These are phyloP conservation scores for Chionoecetes opilio DNA, from an alignment of 1,140 invertebrate species.

Conservation along the genomic window DNA sequence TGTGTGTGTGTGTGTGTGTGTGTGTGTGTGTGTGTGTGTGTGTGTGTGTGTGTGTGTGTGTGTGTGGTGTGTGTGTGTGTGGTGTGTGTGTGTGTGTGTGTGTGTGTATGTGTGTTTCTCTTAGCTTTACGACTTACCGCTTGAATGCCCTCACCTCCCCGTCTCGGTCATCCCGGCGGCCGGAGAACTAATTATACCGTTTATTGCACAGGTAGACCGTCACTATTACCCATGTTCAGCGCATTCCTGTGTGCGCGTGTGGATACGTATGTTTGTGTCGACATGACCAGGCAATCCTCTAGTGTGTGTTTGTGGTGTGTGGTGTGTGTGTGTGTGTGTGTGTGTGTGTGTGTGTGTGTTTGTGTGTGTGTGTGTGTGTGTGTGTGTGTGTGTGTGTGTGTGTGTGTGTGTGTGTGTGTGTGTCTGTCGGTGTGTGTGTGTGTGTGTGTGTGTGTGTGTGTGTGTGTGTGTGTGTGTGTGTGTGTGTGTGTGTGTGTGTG, in stretches of 20 bases:
- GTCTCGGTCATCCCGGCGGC: background rate
- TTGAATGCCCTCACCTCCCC: background rate
- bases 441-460: slow-evolving; percentile 55
- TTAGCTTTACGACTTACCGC: background rate
- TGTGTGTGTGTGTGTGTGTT: background rate
- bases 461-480: slow-evolving; percentile 53
- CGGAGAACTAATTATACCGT: slow-evolving; percentile 19
- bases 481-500: slow-evolving; percentile 43
- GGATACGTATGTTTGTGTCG: background rate
- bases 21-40: no score
- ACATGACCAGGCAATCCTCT: background rate
- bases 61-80: no score
- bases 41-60: no score
- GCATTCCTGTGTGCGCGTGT: slow-evolving; percentile 15
- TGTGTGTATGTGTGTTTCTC: slow-evolving; percentile 33
- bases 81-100: no score
- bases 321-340: background rate
- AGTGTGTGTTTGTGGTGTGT: background rate
- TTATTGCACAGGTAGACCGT: slow-evolving; percentile 15
- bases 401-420: no score
- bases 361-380: background rate
- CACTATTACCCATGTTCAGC: background rate
- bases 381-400: background rate
- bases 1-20: background rate
- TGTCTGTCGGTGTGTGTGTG: no score